Evolutionary conservation across 2,888 invertebrate genomes (phyloP).

Genomic region (Julus scanicus): DNA sequence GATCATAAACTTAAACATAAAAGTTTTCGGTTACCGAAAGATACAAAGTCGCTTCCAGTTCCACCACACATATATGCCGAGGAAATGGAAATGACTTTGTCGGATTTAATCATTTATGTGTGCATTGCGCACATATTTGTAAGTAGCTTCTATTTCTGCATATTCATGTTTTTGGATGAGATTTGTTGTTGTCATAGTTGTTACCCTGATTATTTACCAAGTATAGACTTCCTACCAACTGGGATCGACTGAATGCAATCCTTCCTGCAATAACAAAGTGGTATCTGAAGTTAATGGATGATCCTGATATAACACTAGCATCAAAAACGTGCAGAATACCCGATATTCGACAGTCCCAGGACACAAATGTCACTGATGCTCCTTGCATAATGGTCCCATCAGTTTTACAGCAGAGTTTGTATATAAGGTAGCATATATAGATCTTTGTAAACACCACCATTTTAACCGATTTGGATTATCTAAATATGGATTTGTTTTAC

Average conservation of each 20-base stretch:
- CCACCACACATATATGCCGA: constrained; percentile 80
- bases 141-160: constrained; percentile 58
- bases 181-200: background rate
- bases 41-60: constrained; percentile 50
- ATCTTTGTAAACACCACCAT: too few relatives aligned
- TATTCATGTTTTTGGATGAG: background rate
- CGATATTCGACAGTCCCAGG: background rate
- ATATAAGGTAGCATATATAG: background rate
- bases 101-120: constrained; percentile 83
- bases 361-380: background rate
- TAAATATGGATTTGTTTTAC: background rate
- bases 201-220: constrained; percentile 2
- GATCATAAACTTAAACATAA: background rate
- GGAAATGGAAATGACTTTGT: constrained; percentile 82
- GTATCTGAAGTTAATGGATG: constrained; percentile 57
- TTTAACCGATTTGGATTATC: too few relatives aligned
- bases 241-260: background rate
- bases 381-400: background rate
- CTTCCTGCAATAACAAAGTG: constrained; percentile 53
- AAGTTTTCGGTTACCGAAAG: background rate
- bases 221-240: background rate
- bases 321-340: constrained; percentile 40
- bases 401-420: background rate
- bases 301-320: constrained; percentile 54
- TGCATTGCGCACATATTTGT: constrained; percentile 70